phyloP scores from a whole-genome alignment of 2,113 vertebrate species.

The Zosterops hypoxanthus region DNA sequence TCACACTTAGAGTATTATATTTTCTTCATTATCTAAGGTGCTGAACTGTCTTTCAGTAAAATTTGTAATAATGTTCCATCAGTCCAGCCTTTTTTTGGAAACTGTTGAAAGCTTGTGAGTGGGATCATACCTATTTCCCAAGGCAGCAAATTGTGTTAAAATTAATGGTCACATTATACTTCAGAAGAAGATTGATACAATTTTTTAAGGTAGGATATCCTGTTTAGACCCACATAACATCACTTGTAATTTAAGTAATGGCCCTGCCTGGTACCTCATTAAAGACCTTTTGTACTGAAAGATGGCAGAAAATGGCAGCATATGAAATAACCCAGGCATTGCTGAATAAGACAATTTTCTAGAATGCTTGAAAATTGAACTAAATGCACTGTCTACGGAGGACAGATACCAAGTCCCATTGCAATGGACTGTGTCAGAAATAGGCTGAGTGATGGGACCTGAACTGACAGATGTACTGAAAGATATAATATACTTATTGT shows the following conservation, averaged over 20 bases:
- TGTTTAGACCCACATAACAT: neutral
- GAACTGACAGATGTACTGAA: conserved; percentile 40
- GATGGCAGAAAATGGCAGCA: neutral
- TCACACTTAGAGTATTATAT: neutral
- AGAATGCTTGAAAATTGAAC: conserved; percentile 5
- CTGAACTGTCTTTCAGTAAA: neutral
- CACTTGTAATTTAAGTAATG: conserved; percentile 19
- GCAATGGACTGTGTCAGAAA: conserved; percentile 17
- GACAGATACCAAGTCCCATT: neutral
- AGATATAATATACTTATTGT: conserved; percentile 65
- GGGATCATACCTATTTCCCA: neutral
- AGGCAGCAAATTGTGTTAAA: neutral
- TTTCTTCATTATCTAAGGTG: neutral
- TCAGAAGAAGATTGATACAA: neutral
- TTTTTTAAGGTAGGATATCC: neutral
- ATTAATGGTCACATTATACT: neutral
- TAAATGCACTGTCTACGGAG: neutral
- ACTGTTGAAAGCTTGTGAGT: neutral
- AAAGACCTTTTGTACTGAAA: neutral
- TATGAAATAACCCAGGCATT: neutral
- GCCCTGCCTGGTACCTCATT: neutral
- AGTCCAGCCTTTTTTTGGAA: neutral
- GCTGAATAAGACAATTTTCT: neutral
- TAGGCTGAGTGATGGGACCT: conserved; percentile 17
- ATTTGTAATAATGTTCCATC: neutral